A percentile compares a stretch with the other conserved stretches of the same genome.
Evolutionary conservation across 2,113 vertebrate species (phyloP).

Genomic region (Ctenodactylus gundi): DNA sequence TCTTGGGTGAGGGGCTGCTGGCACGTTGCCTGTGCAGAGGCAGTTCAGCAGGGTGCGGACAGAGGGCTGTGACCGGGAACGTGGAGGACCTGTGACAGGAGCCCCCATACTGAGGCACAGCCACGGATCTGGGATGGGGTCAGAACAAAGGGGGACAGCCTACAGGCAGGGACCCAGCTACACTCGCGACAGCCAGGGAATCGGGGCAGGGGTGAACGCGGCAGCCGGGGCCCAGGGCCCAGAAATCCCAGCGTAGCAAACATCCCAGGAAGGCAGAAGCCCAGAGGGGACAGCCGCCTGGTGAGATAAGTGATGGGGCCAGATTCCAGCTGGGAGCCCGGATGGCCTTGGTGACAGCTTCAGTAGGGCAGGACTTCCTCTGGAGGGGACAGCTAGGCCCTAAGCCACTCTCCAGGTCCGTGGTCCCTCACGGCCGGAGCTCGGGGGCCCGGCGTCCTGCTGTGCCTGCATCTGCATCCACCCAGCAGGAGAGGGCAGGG

Average conservation of each 20-base stretch:
- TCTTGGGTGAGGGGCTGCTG: background rate
- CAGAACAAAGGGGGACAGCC: background rate
- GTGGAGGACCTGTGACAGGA: background rate
- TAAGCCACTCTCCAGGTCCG: background rate
- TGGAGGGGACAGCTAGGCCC: background rate
- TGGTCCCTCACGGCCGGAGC: background rate
- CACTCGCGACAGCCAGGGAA: background rate
- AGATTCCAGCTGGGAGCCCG: slow-evolving; percentile 53
- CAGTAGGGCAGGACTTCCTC: background rate
- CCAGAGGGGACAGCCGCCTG: background rate
- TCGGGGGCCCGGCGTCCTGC: background rate
- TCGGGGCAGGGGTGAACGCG: background rate
- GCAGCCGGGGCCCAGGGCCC: background rate
- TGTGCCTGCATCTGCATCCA: background rate
- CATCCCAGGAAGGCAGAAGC: slow-evolving; percentile 50
- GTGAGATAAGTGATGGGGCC: slow-evolving; percentile 28
- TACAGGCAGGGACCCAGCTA: background rate
- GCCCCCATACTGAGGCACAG: background rate
- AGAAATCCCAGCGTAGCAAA: slow-evolving; percentile 52
- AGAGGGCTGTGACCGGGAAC: background rate
- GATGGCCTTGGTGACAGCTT: slow-evolving; percentile 9
- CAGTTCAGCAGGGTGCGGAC: background rate
- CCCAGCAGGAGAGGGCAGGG: background rate
- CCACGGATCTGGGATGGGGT: background rate
- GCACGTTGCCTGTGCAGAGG: background rate